phyloP scores from a whole-genome alignment of 2,888 invertebrate species.

The Polydesmus complanatus region DNA sequence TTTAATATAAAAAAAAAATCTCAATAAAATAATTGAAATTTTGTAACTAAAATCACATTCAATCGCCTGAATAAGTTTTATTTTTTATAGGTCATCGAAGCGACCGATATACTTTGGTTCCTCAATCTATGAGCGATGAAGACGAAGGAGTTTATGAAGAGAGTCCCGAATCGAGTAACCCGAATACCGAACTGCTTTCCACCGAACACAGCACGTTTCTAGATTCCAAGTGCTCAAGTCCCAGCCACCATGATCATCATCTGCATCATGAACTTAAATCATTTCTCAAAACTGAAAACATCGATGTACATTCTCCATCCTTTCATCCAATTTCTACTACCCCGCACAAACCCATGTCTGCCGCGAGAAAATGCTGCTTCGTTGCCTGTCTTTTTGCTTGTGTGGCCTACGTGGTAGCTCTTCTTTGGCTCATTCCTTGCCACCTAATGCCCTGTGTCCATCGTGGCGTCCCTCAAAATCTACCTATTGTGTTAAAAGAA shows the following conservation, averaged over 20 bases:
- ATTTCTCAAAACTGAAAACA: neutral
- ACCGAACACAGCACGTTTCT: neutral
- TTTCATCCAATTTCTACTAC: neutral
- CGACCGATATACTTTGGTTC: slow-evolving; percentile 4
- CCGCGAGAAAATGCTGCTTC: slow-evolving; percentile 1
- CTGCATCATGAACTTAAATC: neutral
- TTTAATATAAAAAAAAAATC: no score
- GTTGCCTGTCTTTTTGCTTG: slow-evolving; percentile 1
- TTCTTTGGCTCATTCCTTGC: slow-evolving; percentile 10
- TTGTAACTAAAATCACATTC: no score
- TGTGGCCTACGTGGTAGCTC: slow-evolving; percentile 3
- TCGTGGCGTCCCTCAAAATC: neutral
- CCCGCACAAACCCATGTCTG: neutral
- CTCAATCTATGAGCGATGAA: slow-evolving; percentile 10
- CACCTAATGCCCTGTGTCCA: slow-evolving; percentile 1
- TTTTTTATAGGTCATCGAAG: neutral
- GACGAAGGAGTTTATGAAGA: slow-evolving; percentile 12
- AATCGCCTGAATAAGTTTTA: no score
- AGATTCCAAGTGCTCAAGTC: neutral
- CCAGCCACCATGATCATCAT: neutral
- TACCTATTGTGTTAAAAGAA: neutral
- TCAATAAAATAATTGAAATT: no score
- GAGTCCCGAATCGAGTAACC: slow-evolving; percentile 6
- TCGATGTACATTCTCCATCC: neutral
- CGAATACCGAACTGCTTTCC: slow-evolving; percentile 2